Evolutionary conservation across 2,797 vertebrate genomes (phyloP), one percentile per base, ranked within the genome.

Genomic region (Etheostoma perlongum): DNA sequence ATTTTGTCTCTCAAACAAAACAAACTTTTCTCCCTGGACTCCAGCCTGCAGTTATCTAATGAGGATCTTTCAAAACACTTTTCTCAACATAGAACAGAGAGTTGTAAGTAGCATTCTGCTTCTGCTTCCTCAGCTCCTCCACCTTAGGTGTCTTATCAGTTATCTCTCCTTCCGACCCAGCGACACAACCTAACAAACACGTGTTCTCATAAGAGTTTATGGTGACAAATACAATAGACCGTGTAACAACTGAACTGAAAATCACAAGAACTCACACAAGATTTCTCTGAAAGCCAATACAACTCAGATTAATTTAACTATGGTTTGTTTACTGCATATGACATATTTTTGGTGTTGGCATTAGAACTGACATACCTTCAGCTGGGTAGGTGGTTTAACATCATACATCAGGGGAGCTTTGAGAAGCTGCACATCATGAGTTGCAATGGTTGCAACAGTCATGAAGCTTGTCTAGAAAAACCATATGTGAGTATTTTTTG

Each of bases 91-190:
- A 33, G 33, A 33, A 7, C 33, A 25, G 3, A 33, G 33, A 33
- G 33, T 33, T 6, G 7, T 33, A 8, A 33, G 33, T 33, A 47
- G 99, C 93, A 0, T 96, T 98, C 85, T 99, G 98, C 11, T 95
- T 98, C 91, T 98, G 98, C 85, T 98, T 99, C 84, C 98, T 92
- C 89, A 98, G 96, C 74, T 99, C 98, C 57, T 98, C 96, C 0
- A 98, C 98, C 86, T 99, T 97, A 99, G 95, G 60, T 96, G 96
- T 8, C 92, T 94, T 7, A 99, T 93, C 58, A 99, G 95, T 30
- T 99, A 95, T 96, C 86, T 93, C 91, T 99, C 97, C 82, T 93
- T 97, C 36, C 98, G 95, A 60, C 97, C 97, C 81, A 99, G 88
- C 0, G 98, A 94, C 1, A 88, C 27, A 2, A 99, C 94, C 98